Evolutionary conservation across 2,797 vertebrate genomes (phyloP).

Genomic region (Channallabes apus): DNA sequence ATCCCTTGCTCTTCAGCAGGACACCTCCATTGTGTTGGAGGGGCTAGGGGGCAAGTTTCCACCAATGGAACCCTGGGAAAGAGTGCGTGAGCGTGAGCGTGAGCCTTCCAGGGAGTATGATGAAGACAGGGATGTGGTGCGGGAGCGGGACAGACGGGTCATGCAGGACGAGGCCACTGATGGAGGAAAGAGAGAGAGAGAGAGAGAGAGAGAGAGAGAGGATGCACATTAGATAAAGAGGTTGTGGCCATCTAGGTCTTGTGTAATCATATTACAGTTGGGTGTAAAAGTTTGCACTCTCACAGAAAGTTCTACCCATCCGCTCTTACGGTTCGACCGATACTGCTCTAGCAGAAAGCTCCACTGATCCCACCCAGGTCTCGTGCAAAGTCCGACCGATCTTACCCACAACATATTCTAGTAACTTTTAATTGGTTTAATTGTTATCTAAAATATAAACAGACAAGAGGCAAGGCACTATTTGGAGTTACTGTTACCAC

Average conservation of each 20-base stretch:
- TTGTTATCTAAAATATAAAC: neutral
- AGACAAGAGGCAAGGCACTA: neutral
- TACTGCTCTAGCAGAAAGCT: neutral
- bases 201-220: neutral
- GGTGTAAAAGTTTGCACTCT: neutral
- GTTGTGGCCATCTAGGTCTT: neutral
- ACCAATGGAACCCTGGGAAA: constrained; percentile 88
- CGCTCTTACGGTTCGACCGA: neutral
- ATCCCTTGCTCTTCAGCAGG: constrained; percentile 75
- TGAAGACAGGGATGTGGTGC: constrained; percentile 90
- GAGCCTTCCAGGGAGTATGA: constrained; percentile 85
- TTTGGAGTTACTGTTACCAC: neutral
- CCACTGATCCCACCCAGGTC: neutral
- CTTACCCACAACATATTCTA: neutral
- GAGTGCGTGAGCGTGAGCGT: constrained; percentile 86
- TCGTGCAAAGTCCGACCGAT: neutral
- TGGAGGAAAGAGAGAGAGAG: neutral
- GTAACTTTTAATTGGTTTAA: neutral
- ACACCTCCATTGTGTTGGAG: constrained; percentile 90
- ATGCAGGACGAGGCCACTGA: constrained; percentile 92
- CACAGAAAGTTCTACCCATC: neutral
- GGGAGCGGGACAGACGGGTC: constrained; percentile 90
- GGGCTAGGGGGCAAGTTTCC: constrained; percentile 80
- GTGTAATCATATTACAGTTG: neutral
- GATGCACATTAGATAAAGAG: neutral